Base-by-base conservation (phyloP, 2,888 invertebrate species). In the Scaptomyza flava region DNA sequence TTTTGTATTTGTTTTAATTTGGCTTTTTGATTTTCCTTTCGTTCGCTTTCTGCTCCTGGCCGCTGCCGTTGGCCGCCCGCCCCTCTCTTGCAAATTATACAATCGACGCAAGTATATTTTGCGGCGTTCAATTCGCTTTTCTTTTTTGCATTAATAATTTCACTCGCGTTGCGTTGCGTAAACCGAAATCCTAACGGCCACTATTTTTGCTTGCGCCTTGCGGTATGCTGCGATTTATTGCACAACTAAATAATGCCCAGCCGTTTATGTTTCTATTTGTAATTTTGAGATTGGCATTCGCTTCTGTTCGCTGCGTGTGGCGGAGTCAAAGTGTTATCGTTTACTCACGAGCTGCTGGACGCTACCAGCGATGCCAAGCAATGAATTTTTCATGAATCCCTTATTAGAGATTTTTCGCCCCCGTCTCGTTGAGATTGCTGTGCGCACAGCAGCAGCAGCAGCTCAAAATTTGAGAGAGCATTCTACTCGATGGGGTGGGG, bases 321-420 rank as follows among this genome's bases (percentile, higher is more conserved):
- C 82, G 77, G 85, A 89, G 89, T 89, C 90, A 83, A 89, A 89
- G 90, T 90, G 86, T 90, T 89, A 80, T 79, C 89, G 89, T 91
- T 90, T 83, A 89, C 90, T 91, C 89, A 81, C 70, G 84, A 84
- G 82, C 87, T 82, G 79, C 85, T 74, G 76, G 79, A 78, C 71
- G 79, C 81, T 83, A 81, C 79, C 74, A 78, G 79, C 79, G 80
- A 79, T 80, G 86, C 76, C 68, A 77, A 71, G 77, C 74, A 72
- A 90, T 90, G 87, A 88, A 91, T 89, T 90, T 90, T 90, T 89
- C 76, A 90, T 89, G 81, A 79, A 79, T 84, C 79, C 77, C 77
- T 83, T 81, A 88, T 81, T 89, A 77, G 79, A 79, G 82, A 85
- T 85, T 81, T 86, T 80, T 59, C 72, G 71, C 67, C 77, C 76